These are phyloP conservation scores for Istiophorus platypterus DNA, from an alignment of 2,113 vertebrate species.

Conservation along the genomic window DNA sequence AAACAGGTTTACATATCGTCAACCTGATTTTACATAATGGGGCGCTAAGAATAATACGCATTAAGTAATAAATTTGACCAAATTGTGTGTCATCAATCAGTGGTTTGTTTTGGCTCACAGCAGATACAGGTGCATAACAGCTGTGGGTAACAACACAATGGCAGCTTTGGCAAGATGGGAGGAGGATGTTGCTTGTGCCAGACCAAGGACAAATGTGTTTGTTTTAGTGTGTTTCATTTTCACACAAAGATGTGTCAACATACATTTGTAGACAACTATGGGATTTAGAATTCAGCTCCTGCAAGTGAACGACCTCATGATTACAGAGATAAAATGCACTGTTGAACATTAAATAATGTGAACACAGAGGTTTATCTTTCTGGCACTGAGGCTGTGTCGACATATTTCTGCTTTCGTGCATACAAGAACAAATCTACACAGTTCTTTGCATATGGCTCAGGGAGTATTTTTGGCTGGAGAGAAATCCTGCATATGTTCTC, in stretches of 20 bases:
- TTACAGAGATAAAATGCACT: slow-evolving; percentile 22
- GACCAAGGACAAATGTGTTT: slow-evolving; percentile 54
- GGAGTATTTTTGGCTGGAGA: slow-evolving; percentile 20
- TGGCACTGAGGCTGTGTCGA: slow-evolving; percentile 5
- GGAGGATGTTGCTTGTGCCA: slow-evolving; percentile 2
- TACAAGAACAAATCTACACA: slow-evolving; percentile 11
- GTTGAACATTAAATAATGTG: slow-evolving; percentile 16
- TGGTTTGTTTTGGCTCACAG: slow-evolving; percentile 31
- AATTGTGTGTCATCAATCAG: slow-evolving; percentile 47
- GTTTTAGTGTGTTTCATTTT: slow-evolving; percentile 38
- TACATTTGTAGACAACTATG: slow-evolving; percentile 10
- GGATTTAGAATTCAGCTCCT: slow-evolving; percentile 21
- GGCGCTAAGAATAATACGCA: slow-evolving; percentile 10
- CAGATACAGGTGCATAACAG: slow-evolving; percentile 53
- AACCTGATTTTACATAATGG: slow-evolving; percentile 14
- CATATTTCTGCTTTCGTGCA: slow-evolving; percentile 23
- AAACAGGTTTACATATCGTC: slow-evolving; percentile 13
- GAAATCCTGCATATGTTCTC: slow-evolving; percentile 35
- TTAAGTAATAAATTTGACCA: slow-evolving; percentile 19
- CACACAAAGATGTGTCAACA: slow-evolving; percentile 22
- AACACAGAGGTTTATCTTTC: slow-evolving; percentile 27
- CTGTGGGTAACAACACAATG: slow-evolving; percentile 42
- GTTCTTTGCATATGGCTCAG: slow-evolving; percentile 7
- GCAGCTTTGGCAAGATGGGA: slow-evolving; percentile 26
- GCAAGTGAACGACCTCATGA: slow-evolving; percentile 23